These are phyloP conservation scores for Cyanocitta stelleri DNA, from an alignment of 2,113 vertebrate species.

Conservation along the genomic window DNA sequence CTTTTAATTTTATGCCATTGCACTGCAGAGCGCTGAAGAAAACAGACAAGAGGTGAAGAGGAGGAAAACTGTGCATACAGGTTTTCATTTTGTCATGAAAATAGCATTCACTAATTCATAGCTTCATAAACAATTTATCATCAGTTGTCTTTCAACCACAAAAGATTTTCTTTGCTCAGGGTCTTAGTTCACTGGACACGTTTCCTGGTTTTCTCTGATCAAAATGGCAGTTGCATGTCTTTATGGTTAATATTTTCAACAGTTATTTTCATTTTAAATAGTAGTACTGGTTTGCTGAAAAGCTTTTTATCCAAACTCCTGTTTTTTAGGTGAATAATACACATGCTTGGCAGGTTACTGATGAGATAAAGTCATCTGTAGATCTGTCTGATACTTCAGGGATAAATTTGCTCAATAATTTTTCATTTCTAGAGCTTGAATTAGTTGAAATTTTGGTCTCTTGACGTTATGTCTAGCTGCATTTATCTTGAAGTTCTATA, in stretches of 20 bases:
- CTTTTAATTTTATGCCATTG: not conserved
- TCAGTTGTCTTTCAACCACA: not conserved
- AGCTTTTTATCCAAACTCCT: not conserved
- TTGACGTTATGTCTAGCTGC: not conserved
- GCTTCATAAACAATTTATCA: not conserved
- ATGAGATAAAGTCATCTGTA: not conserved
- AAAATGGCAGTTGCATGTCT: not conserved
- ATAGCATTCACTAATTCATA: not conserved
- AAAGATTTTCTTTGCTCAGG: not conserved
- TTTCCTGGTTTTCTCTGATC: not conserved
- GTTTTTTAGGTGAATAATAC: not conserved
- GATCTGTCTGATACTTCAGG: not conserved
- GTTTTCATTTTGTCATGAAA: not conserved
- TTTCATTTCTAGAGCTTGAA: not conserved
- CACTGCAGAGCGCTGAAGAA: not conserved
- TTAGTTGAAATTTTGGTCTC: not conserved
- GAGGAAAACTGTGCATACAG: not conserved
- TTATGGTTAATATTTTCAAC: not conserved
- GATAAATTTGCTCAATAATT: not conserved
- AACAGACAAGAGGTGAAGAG: not conserved
- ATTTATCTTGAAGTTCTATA: not conserved
- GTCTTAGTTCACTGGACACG: not conserved
- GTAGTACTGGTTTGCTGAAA: not conserved
- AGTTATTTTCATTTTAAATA: not conserved
- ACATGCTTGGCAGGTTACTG: not conserved